Conservation (phyloP, 2,888 invertebrate species). For the Clostera curtula region DNA sequence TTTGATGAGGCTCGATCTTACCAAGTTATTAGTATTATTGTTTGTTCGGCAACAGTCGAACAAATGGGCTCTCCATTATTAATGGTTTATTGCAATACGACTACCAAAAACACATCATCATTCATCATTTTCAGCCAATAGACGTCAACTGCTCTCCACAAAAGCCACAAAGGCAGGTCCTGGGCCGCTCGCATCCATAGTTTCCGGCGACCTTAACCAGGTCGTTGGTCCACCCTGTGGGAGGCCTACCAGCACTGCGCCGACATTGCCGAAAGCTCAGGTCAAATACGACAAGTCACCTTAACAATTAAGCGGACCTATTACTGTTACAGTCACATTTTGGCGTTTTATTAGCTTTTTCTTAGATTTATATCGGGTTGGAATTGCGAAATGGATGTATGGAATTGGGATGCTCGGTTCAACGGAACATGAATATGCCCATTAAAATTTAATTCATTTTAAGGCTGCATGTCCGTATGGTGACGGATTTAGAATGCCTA, state of each 20-base stretch:
- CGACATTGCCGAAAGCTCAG: too few relatives aligned
- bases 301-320: slow-evolving; percentile 5
- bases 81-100: slow-evolving; percentile 10
- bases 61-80: slow-evolving; percentile 11
- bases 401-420: slow-evolving; percentile 9
- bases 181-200: too few relatives aligned
- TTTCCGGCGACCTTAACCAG: too few relatives aligned
- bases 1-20: slow-evolving; percentile 27
- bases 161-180: too few relatives aligned
- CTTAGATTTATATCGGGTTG: slow-evolving; percentile 1
- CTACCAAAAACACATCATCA: too few relatives aligned
- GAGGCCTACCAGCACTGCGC: too few relatives aligned
- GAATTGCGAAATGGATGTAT: slow-evolving; percentile 7
- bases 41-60: slow-evolving; percentile 20
- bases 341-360: slow-evolving; percentile 5
- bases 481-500: slow-evolving; percentile 7
- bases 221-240: too few relatives aligned
- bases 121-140: too few relatives aligned
- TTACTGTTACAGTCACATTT: slow-evolving; percentile 1
- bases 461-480: slow-evolving; percentile 16
- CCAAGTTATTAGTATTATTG: slow-evolving; percentile 33
- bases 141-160: too few relatives aligned
- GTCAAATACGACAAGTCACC: slow-evolving; percentile 7
- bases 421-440: slow-evolving; percentile 13
- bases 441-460: slow-evolving; percentile 26